Conservation (phyloP, 2,797 vertebrate species). For the Ispidina picta region DNA sequence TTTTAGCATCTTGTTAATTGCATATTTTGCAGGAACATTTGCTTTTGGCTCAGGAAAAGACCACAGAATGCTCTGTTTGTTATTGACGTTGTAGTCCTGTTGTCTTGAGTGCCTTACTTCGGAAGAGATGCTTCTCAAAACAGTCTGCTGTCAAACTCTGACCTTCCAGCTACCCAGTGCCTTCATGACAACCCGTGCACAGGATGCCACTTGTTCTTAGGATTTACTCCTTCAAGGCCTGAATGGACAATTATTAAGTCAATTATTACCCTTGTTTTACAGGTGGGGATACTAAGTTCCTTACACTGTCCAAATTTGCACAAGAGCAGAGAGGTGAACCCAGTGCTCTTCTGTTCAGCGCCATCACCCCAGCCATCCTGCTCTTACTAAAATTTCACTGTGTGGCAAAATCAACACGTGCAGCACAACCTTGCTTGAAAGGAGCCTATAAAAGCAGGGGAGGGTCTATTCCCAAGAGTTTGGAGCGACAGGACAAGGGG, state of each 20-base stretch:
- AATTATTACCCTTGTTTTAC: neutral
- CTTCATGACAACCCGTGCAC: neutral
- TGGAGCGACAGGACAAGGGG: too few relatives aligned
- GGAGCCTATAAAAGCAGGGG: too few relatives aligned
- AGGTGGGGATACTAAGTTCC: neutral
- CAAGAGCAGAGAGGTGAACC: neutral
- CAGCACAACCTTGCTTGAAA: neutral
- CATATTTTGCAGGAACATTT: slow-evolving; percentile 51
- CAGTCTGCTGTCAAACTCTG: neutral
- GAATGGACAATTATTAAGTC: neutral
- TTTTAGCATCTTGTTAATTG: slow-evolving; percentile 47
- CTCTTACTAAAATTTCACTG: neutral
- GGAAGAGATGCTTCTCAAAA: neutral
- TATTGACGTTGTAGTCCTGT: neutral
- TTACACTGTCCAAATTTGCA: neutral
- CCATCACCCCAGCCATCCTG: neutral
- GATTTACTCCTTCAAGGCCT: neutral
- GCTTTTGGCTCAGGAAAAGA: slow-evolving; percentile 37
- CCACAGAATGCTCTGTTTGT: slow-evolving; percentile 26
- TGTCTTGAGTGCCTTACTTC: neutral
- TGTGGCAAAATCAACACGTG: accelerated
- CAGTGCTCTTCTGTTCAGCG: neutral
- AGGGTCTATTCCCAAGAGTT: too few relatives aligned
- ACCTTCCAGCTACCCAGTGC: neutral
- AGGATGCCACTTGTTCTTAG: neutral